Evolutionary conservation across 2,888 invertebrate species (phyloP).

Genomic region (Capitulum mitella): DNA sequence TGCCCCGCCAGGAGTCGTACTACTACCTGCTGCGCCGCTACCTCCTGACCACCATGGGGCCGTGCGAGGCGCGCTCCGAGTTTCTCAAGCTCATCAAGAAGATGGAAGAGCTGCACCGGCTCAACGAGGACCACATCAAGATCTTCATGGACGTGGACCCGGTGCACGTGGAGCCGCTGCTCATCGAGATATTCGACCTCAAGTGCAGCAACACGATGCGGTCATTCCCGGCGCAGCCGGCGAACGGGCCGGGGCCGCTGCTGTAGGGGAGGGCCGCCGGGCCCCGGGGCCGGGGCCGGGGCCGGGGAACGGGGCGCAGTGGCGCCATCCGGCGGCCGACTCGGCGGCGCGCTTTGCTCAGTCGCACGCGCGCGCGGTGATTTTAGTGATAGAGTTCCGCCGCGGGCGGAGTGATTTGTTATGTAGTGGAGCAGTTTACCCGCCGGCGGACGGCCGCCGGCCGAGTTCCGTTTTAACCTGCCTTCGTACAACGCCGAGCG

Average conservation of each 20-base stretch:
- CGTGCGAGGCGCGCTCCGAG: slow-evolving; percentile 78
- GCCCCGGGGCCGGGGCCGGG: too few species aligned
- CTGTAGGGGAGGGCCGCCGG: neutral
- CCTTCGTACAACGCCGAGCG: neutral
- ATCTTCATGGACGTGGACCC: slow-evolving; percentile 91
- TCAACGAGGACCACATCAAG: slow-evolving; percentile 84
- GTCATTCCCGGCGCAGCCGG: neutral
- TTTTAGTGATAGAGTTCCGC: neutral
- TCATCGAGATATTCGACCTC: slow-evolving; percentile 91
- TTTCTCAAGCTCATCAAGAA: slow-evolving; percentile 83
- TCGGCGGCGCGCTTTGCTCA: too few species aligned
- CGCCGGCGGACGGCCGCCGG: neutral
- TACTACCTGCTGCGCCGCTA: slow-evolving; percentile 78
- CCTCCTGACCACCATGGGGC: slow-evolving; percentile 59
- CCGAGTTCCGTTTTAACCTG: neutral
- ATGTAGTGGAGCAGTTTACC: neutral
- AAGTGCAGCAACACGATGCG: slow-evolving; percentile 46
- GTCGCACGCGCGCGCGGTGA: neutral
- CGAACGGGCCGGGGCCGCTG: too few species aligned
- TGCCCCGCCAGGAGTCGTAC: slow-evolving; percentile 76
- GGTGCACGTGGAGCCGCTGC: slow-evolving; percentile 76
- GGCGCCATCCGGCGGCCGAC: too few species aligned
- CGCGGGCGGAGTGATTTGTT: neutral
- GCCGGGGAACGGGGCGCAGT: too few species aligned
- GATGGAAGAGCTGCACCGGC: slow-evolving; percentile 76